These are phyloP conservation scores for Ferdinandea cuprea DNA, from an alignment of 2,888 invertebrate species.

Conservation along the genomic window DNA sequence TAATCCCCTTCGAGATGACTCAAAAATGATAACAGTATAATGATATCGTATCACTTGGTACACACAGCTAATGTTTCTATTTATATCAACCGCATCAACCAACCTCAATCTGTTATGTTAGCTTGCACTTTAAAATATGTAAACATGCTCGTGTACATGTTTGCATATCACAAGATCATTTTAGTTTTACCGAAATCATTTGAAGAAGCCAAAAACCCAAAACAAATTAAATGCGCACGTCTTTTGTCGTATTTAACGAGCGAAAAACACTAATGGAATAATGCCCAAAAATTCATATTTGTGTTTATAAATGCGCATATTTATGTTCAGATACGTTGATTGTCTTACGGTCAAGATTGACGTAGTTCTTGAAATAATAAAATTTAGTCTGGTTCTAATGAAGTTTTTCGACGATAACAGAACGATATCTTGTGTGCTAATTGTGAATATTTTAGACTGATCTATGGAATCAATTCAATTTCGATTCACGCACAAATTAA, in stretches of 20 bases:
- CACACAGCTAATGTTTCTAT: conserved; percentile 28
- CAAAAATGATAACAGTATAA: conserved; percentile 30
- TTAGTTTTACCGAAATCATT: conserved; percentile 12
- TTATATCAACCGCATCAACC: conserved; percentile 22
- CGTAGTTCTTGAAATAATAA: conserved; percentile 7
- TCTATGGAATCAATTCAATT: conserved; percentile 38
- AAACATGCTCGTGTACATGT: conserved; percentile 18
- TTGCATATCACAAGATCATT: neutral
- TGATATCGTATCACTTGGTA: conserved; percentile 6
- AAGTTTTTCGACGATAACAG: neutral
- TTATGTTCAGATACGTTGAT: neutral
- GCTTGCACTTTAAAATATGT: neutral
- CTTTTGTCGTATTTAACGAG: neutral
- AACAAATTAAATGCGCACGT: conserved; percentile 6
- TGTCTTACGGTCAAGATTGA: conserved; percentile 2
- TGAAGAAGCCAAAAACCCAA: conserved; percentile 6
- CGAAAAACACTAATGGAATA: conserved; percentile 25
- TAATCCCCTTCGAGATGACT: too few species aligned
- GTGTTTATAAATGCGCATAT: conserved; percentile 1
- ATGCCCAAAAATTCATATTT: conserved; percentile 32
- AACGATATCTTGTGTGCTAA: neutral
- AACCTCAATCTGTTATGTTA: neutral
- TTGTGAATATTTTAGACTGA: neutral
- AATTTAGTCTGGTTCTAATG: neutral
- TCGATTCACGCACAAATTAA: conserved; percentile 63